Conservation (phyloP, 2,888 invertebrate genomes). For the Drosophila prostipennis region DNA sequence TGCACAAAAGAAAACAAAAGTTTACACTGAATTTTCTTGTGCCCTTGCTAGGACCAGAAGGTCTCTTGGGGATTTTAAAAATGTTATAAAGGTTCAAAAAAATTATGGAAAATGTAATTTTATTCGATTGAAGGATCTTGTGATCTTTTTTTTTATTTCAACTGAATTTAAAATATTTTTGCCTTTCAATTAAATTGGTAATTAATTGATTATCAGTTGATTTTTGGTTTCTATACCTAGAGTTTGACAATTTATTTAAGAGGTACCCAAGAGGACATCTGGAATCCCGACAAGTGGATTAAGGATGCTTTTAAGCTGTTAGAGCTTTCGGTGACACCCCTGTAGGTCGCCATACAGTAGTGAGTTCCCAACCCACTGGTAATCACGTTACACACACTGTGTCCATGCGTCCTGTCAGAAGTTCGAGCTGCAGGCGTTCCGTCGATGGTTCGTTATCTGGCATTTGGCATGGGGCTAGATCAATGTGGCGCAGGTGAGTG, state of each 20-base stretch:
- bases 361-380: conserved; percentile 14
- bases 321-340: not conserved
- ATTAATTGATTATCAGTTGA: too few species aligned
- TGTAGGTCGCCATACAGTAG: not conserved
- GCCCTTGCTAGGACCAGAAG: too few species aligned
- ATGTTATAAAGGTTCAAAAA: too few species aligned
- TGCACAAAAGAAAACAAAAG: not conserved
- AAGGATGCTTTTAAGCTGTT: not conserved
- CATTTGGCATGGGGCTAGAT: conserved; percentile 62
- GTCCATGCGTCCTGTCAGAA: conserved; percentile 41
- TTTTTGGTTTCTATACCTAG: not conserved
- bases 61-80: too few species aligned
- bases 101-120: too few species aligned
- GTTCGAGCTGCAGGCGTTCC: conserved; percentile 56
- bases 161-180: too few species aligned
- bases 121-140: too few species aligned
- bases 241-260: not conserved
- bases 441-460: conserved; percentile 62
- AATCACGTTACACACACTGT: conserved; percentile 39
- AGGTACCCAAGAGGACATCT: not conserved
- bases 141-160: too few species aligned
- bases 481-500: conserved; percentile 61
- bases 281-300: not conserved
- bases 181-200: too few species aligned
- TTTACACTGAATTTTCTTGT: not conserved